Evolutionary conservation across 2,888 invertebrate species (phyloP), one percentile per base, ranked within the genome.

Genomic region (Gryllus longicercus): DNA sequence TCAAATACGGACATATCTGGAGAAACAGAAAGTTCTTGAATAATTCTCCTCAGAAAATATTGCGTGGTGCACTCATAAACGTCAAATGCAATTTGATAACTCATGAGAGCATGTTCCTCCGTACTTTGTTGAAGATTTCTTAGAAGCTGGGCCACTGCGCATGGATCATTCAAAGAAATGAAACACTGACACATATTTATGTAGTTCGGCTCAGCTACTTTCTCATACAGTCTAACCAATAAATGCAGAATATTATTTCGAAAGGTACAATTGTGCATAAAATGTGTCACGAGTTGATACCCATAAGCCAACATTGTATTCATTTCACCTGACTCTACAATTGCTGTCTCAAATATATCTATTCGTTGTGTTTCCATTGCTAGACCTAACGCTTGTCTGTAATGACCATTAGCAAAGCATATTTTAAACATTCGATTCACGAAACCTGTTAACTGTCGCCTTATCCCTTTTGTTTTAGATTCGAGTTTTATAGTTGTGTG

Each of bases 21-120:
- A 82, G 95, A 92, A 78, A 92, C 92, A 84, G 94, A 91, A 11
- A 97, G 88, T 23, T 95, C 95, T 86, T 95, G 93, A 83, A 96
- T 87, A 14, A 98, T 95, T 84, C 95, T 91, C 14, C 94, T 94
- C 79, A 99, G 89, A 87, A 98, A 98, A 86, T 99, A 97, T 88
- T 99, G 99, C 2, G 98, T 98, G 0, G 99, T 99, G 75, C 97
- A 98, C 87, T 99, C 99, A 86, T 99, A 99, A 84, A 99, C 91
- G 90, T 99, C 99, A 88, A 99, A 99, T 0, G 94, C 98, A 85
- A 99, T 98, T 89, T 99, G 99, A 88, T 97, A 99, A 0, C 98
- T 98, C 96, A 99, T 98, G 75, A 99, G 89, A 81, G 95, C 94
- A 83, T 93, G 85, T 84, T 90, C 90, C 85, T 93, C 92, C 18